Conservation (phyloP, 2,113 vertebrate species). For the Spilogale gracilis region DNA sequence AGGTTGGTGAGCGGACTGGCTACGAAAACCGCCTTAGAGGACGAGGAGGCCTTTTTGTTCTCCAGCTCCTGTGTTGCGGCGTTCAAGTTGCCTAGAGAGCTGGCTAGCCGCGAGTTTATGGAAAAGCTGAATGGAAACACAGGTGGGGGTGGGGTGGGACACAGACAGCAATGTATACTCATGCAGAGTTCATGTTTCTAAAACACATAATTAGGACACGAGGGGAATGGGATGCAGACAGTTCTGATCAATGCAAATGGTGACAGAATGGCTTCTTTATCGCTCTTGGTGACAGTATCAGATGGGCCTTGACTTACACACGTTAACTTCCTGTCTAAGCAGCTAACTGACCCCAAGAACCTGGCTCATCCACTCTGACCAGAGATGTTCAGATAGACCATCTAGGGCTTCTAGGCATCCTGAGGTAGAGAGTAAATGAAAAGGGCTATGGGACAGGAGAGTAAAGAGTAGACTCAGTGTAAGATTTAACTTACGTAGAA, state of each 20-base stretch:
- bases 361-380: not conserved
- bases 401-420: not conserved
- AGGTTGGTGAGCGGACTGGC: slow-evolving; percentile 87
- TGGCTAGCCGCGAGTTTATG: slow-evolving; percentile 95
- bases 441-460: not conserved
- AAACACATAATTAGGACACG: slow-evolving; percentile 60
- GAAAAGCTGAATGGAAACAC: slow-evolving; percentile 90
- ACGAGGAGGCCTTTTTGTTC: slow-evolving; percentile 83
- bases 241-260: slow-evolving; percentile 14
- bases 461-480: not conserved
- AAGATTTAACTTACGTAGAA: not conserved
- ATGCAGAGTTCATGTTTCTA: slow-evolving; percentile 26
- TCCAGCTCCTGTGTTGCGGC: slow-evolving; percentile 88
- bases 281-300: not conserved
- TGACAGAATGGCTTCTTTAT: not conserved
- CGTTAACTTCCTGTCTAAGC: not conserved
- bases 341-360: not conserved
- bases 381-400: slow-evolving; percentile 42
- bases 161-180: slow-evolving; percentile 77
- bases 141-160: slow-evolving; percentile 65
- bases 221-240: not conserved
- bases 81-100: slow-evolving; percentile 95
- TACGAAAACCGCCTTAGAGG: slow-evolving; percentile 86
- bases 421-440: not conserved
- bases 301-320: not conserved